These are phyloP conservation scores for Rhinoderma darwinii DNA, from an alignment of 2,113 vertebrate species.

Conservation along the genomic window DNA sequence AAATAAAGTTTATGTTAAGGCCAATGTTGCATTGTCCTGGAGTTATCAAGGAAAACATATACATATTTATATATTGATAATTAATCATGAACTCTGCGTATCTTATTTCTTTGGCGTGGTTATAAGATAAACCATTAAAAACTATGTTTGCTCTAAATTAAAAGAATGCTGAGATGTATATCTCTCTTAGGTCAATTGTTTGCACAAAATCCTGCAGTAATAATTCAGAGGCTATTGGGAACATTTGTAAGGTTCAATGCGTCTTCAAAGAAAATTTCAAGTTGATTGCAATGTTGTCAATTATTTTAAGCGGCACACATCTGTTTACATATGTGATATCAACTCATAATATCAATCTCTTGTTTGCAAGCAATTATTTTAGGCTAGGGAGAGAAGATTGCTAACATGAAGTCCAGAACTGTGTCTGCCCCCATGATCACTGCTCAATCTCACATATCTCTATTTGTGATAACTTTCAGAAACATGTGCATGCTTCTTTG, in stretches of 20 bases:
- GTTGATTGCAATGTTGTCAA: constrained; percentile 10
- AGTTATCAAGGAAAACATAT: not conserved
- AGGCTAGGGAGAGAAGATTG: no score
- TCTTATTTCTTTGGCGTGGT: not conserved
- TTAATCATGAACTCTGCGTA: not conserved
- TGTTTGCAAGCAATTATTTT: no score
- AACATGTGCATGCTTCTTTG: no score
- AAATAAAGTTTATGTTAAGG: not conserved
- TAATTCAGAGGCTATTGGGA: constrained; percentile 11
- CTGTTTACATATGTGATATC: not conserved
- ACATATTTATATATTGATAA: not conserved
- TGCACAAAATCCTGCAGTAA: constrained; percentile 8
- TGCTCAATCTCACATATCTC: no score
- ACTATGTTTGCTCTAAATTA: not conserved
- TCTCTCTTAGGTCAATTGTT: constrained; percentile 15
- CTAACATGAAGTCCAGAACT: no score
- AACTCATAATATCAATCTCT: not conserved
- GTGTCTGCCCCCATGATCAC: no score
- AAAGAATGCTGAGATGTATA: not conserved
- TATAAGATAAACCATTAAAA: not conserved
- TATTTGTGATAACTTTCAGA: no score
- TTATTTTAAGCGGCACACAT: not conserved
- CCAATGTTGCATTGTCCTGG: not conserved
- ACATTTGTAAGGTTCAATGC: constrained; percentile 3
- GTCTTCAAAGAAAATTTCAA: constrained; percentile 14